Percentiles rank a stretch among this genome's conserved stretches.
These are phyloP conservation scores for Plutella xylostella DNA, from an alignment of 2,888 invertebrate genomes.

Conservation along the genomic window DNA sequence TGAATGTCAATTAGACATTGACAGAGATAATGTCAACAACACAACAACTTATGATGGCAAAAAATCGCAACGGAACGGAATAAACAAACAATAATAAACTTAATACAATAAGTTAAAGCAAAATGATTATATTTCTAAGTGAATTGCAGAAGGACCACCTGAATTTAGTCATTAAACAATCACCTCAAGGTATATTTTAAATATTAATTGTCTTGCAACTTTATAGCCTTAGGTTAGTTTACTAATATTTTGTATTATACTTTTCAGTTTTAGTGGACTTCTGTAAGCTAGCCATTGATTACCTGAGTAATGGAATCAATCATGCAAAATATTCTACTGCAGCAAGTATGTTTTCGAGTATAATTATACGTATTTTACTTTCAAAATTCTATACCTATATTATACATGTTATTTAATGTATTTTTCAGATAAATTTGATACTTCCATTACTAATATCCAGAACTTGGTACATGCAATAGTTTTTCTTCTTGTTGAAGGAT, in stretches of 20 bases:
- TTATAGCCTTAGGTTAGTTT: neutral
- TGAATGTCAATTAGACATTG: no score
- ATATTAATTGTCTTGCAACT: neutral
- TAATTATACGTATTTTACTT: neutral
- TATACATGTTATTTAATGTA: neutral
- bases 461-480: constrained; percentile 79
- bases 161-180: constrained; percentile 40
- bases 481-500: constrained; percentile 78
- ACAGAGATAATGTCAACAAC: no score
- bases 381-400: neutral
- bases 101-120: no score
- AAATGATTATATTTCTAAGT: constrained; percentile 58
- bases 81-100: no score
- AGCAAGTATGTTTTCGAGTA: constrained; percentile 65
- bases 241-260: constrained; percentile 15
- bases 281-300: constrained; percentile 76
- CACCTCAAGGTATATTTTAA: constrained; percentile 37
- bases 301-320: constrained; percentile 75
- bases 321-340: constrained; percentile 71
- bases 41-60: no score
- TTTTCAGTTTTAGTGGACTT: constrained; percentile 76
- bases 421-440: constrained; percentile 70
- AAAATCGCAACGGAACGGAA: no score
- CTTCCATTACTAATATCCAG: constrained; percentile 64
- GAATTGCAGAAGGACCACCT: constrained; percentile 59